These are phyloP conservation scores for Thymelicus sylvestris DNA, from an alignment of 2,888 invertebrate species.

Conservation along the genomic window DNA sequence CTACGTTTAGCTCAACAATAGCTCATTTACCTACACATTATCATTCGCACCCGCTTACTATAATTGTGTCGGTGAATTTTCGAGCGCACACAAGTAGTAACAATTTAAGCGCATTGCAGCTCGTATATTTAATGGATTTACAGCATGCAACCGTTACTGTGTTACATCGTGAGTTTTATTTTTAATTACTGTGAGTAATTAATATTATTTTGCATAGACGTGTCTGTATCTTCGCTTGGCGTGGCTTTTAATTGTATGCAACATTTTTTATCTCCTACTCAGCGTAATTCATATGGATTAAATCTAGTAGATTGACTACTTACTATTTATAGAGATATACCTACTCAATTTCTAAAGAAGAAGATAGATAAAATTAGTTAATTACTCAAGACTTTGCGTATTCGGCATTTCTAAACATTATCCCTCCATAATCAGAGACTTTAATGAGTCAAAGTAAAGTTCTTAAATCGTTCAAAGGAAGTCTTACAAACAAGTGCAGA, in stretches of 20 bases:
- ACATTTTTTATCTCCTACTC: background rate
- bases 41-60: slow-evolving; percentile 18
- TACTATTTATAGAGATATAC: too few species aligned
- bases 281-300: too few species aligned
- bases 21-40: slow-evolving; percentile 23
- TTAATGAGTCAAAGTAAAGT: slow-evolving; percentile 7
- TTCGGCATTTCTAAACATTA: too few species aligned
- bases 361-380: too few species aligned
- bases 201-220: background rate
- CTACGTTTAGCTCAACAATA: slow-evolving; percentile 18
- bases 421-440: background rate
- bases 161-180: background rate
- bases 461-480: slow-evolving; percentile 14
- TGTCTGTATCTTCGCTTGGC: background rate
- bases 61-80: slow-evolving; percentile 24
- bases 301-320: too few species aligned
- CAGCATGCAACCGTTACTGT: slow-evolving; percentile 8
- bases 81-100: slow-evolving; percentile 23
- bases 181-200: slow-evolving; percentile 9
- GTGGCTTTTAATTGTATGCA: slow-evolving; percentile 1
- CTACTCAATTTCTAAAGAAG: too few species aligned
- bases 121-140: slow-evolving; percentile 18
- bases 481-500: slow-evolving; percentile 3
- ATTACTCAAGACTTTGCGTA: too few species aligned
- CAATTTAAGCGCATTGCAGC: slow-evolving; percentile 23